Conservation (phyloP, 2,888 invertebrate genomes). For the Noctua pronuba region DNA sequence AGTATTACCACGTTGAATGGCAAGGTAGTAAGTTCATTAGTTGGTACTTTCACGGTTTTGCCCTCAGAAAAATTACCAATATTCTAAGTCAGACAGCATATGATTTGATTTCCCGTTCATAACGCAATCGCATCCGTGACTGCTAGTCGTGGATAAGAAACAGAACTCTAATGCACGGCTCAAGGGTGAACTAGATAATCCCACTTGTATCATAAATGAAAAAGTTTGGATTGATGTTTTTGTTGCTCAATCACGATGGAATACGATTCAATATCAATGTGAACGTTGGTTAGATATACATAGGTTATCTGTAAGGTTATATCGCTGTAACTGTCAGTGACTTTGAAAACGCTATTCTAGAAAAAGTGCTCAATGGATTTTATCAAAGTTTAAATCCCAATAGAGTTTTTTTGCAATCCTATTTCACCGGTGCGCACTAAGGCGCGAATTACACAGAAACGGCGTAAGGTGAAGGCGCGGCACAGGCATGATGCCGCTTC, state of each 20-base stretch:
- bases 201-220: constrained; percentile 17
- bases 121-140: constrained; percentile 40
- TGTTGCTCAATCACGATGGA: constrained; percentile 39
- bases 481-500: too few species aligned
- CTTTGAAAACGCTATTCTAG: neutral
- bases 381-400: neutral
- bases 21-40: neutral
- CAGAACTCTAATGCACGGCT: constrained; percentile 68
- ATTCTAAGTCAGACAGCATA: neutral
- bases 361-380: neutral
- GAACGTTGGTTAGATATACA: neutral
- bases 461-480: too few species aligned
- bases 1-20: neutral
- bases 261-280: neutral
- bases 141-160: constrained; percentile 57
- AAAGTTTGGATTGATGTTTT: constrained; percentile 14
- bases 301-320: neutral
- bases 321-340: neutral
- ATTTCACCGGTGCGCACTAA: neutral
- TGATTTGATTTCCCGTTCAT: constrained; percentile 25
- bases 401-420: neutral
- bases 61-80: constrained; percentile 1
- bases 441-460: too few species aligned
- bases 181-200: constrained; percentile 72
- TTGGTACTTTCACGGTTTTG: neutral